Base-by-base conservation (phyloP, 2,113 vertebrate species). In the Caranx ignobilis region DNA sequence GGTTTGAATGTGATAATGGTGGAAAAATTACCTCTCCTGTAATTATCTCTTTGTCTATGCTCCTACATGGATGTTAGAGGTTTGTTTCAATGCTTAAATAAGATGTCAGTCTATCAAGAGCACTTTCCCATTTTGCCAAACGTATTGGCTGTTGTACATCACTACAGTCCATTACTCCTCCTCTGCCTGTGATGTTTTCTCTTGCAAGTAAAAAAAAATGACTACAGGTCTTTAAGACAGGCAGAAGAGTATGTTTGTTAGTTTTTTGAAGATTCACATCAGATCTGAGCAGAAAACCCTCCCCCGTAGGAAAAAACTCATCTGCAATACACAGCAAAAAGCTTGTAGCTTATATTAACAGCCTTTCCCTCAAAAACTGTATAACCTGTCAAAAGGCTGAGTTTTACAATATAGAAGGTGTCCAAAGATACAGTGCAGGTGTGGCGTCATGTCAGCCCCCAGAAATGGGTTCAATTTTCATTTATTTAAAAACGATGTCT, bases 371-470 rank as follows among this genome's bases (percentile, higher is more conserved):
- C 78, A 41, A 70, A 62, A 77, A 67, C 54, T 52, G 57, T 69
- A 64, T 69, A 69, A 84, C 64, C 79, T 89, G 88, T 93, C 89
- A 91, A 37, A 81, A 68, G 55, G 77, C 55, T 54, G 83, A 62
- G 55, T 82, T 88, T 73, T 79, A 79, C 66, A 85, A 70, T 73
- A 79, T 5, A 69, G 61, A 67, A 82, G 74, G 69, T 78, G 39
- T 77, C 82, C 84, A 39, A 0, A 86, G 86, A 89, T 68, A 72
- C 72, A 56, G 59, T 37, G 68, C 71, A 26, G 78, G 47, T 56
- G 71, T 62, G 48, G 68, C 61, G n/a, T 80, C 64, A 9, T 13
- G 78, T 88, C 84, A 68, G 62, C 71, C 57, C 57, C 62, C 50
- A 31, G 55, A 45, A 79, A 83, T 41, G 2, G 64, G 48, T 77